Evolutionary conservation across 2,888 invertebrate genomes (phyloP).

Genomic region (Pasiphila rectangulata): DNA sequence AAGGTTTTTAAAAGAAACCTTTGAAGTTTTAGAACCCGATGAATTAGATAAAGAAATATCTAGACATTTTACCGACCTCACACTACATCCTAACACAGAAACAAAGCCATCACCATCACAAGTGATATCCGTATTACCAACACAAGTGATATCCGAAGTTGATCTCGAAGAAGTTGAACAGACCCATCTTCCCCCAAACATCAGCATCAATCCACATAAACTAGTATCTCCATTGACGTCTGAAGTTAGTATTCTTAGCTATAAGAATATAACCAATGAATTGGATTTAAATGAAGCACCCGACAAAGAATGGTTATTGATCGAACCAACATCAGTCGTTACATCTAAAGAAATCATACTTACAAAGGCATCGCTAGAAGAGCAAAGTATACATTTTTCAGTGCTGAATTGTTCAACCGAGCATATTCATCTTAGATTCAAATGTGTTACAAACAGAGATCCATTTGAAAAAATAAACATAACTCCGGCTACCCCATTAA

Average conservation of each 20-base stretch:
- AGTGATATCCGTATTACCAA: conserved; percentile 16
- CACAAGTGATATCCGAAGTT: conserved; percentile 31
- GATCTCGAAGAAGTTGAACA: conserved; percentile 18
- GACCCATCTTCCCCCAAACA: conserved; percentile 41
- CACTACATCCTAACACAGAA: conserved; percentile 58
- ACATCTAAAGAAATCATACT: conserved; percentile 45
- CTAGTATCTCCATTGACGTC: conserved; percentile 47
- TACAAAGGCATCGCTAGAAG: conserved; percentile 33
- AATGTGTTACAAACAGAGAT: conserved; percentile 43
- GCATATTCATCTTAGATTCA: conserved; percentile 51
- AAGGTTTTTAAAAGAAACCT: conserved; percentile 8
- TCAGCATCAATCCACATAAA: conserved; percentile 55
- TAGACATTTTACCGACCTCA: conserved; percentile 34
- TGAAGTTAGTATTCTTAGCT: conserved; percentile 35
- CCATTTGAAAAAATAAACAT: conserved; percentile 47
- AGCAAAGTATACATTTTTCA: conserved; percentile 53
- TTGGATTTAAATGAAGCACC: conserved; percentile 11
- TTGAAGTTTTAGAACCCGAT: conserved; percentile 4
- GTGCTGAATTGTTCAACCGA: conserved; percentile 50
- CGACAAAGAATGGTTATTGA: conserved; percentile 35
- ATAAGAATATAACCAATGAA: conserved; percentile 20
- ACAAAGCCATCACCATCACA: conserved; percentile 24
- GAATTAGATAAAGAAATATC: conserved; percentile 25
- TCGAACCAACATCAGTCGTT: conserved; percentile 41
- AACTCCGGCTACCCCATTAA: conserved; percentile 46